A percentile compares a stretch with the other conserved stretches of the same genome.
Conservation (phyloP, 2,113 vertebrate species). For the Aythya baeri region DNA sequence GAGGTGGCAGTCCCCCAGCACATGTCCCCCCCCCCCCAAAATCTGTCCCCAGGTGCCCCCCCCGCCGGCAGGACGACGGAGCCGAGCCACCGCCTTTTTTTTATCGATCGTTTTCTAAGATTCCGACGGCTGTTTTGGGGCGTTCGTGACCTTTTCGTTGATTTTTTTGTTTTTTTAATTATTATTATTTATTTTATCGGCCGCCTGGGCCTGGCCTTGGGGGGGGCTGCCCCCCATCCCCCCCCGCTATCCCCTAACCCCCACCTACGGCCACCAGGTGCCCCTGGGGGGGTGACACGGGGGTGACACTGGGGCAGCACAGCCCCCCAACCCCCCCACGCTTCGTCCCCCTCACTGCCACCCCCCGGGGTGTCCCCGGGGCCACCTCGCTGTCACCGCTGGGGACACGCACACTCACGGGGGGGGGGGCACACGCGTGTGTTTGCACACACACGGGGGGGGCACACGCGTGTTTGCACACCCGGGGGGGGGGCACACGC, state of each 20-base stretch:
- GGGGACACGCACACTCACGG: not conserved
- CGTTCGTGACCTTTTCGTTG: not conserved
- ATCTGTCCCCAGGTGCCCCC: not conserved
- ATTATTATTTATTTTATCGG: not conserved
- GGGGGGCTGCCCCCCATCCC: not conserved
- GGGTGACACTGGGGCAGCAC: not conserved
- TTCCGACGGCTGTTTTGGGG: not conserved
- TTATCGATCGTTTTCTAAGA: conserved; percentile 14
- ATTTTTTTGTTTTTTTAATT: not conserved
- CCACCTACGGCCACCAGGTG: not conserved
- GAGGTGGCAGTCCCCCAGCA: not conserved
- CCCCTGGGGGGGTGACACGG: not conserved
- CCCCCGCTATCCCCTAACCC: not conserved
- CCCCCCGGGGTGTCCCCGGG: not conserved
- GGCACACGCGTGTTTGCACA: too few relatives aligned
- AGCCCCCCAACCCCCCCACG: not conserved
- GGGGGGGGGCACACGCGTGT: too few relatives aligned
- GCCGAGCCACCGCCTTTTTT: not conserved
- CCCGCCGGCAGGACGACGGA: not conserved
- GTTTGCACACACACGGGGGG: too few relatives aligned
- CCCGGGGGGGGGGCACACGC: not conserved
- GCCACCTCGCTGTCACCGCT: not conserved
- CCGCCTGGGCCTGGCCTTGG: not conserved
- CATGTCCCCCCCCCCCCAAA: not conserved
- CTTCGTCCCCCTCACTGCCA: not conserved